phyloP scores from a whole-genome alignment of 2,113 vertebrate genomes.

The Notothenia coriiceps region DNA sequence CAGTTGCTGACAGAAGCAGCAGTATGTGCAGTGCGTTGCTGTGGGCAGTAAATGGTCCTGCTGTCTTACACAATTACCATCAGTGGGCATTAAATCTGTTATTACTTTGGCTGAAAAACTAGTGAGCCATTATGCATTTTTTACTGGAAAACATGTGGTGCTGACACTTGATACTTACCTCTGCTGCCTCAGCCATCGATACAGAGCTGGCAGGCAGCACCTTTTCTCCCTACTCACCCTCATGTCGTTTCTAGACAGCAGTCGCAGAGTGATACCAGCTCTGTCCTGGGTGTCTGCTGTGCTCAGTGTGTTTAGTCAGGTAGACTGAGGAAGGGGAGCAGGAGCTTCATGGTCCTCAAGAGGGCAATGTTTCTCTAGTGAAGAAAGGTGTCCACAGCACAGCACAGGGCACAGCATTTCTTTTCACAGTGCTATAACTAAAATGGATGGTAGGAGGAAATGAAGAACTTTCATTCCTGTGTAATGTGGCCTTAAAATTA shows the following conservation, averaged over 20 bases:
- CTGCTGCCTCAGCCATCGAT: constrained; percentile 70
- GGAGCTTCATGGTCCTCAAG: constrained; percentile 68
- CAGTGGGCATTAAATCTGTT: constrained; percentile 7
- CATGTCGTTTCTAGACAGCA: constrained; percentile 27
- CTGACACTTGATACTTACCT: constrained; percentile 75
- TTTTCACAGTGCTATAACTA: constrained; percentile 53
- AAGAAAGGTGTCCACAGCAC: constrained; percentile 50
- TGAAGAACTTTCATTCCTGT: constrained; percentile 45
- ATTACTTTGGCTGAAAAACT: constrained; percentile 11
- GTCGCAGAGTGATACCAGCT: constrained; percentile 26
- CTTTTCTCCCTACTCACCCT: constrained; percentile 71
- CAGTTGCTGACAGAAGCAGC: not conserved
- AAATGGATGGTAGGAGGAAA: constrained; percentile 44
- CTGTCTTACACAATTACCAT: not conserved
- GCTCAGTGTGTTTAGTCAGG: constrained; percentile 39
- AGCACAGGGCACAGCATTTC: constrained; percentile 42
- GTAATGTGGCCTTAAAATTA: constrained; percentile 45
- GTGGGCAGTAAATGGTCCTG: not conserved
- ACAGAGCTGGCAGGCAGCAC: constrained; percentile 74
- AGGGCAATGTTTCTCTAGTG: constrained; percentile 68
- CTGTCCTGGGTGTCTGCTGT: constrained; percentile 29
- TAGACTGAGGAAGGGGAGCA: constrained; percentile 37
- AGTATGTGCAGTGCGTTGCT: not conserved
- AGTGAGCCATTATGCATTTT: constrained; percentile 10
- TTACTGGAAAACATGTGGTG: constrained; percentile 48